Evolutionary conservation across 1,140 invertebrate species (phyloP).

Genomic region (Whitmania pigra): DNA sequence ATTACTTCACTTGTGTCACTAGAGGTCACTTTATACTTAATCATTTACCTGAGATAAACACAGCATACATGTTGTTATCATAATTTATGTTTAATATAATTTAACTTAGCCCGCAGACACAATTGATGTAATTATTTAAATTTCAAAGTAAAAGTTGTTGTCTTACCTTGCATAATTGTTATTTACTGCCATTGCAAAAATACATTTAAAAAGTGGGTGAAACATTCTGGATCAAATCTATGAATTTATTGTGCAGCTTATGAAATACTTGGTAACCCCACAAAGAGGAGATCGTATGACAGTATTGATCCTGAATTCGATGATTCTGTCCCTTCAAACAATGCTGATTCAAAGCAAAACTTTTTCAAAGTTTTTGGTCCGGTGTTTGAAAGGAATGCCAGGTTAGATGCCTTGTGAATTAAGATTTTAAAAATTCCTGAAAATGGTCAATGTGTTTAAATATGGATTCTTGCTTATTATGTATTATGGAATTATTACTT

Average conservation of each 20-base stretch:
- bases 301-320: conserved; percentile 89
- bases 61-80: too few species aligned
- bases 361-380: conserved; percentile 70
- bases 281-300: conserved; percentile 77
- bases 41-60: too few species aligned
- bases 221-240: conserved; percentile 1
- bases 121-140: too few species aligned
- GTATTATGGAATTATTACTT: conserved; percentile 16
- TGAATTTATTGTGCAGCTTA: conserved; percentile 50
- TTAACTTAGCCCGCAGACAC: too few species aligned
- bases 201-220: not conserved
- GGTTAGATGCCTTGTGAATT: conserved; percentile 30
- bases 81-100: too few species aligned
- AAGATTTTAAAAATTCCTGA: too few species aligned
- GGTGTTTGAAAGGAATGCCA: conserved; percentile 67
- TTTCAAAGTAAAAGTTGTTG: too few species aligned
- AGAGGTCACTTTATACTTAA: conserved; percentile 45
- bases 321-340: conserved; percentile 61
- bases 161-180: too few species aligned
- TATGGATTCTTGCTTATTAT: too few species aligned
- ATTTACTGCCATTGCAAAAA: too few species aligned
- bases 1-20: conserved; percentile 98
- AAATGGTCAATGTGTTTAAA: too few species aligned
- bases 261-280: conserved; percentile 70
- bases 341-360: conserved; percentile 62